phyloP scores from a whole-genome alignment of 1,140 invertebrate genomes.

The Sycobia sp. region DNA sequence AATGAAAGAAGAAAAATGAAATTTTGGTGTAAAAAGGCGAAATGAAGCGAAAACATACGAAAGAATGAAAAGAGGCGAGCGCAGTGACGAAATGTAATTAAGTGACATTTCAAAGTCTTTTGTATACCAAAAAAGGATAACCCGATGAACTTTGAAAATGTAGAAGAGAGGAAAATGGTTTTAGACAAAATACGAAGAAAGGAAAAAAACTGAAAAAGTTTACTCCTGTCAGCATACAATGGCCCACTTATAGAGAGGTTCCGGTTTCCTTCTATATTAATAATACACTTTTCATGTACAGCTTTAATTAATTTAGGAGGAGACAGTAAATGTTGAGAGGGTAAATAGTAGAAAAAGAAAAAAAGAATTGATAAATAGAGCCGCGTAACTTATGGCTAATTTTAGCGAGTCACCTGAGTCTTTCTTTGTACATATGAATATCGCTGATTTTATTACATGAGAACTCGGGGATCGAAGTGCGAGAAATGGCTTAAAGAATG shows the following conservation, averaged over 20 bases:
- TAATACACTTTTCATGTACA: background rate
- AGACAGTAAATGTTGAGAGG: background rate
- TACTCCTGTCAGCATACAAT: background rate
- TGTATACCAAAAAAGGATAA: conserved; percentile 9
- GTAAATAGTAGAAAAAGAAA: background rate
- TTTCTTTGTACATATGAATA: conserved; percentile 23
- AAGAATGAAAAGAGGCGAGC: conserved; percentile 1
- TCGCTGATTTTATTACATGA: conserved; percentile 2
- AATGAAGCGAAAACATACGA: no score
- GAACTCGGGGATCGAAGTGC: conserved; percentile 1
- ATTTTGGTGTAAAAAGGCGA: no score
- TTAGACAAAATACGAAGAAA: background rate
- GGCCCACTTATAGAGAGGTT: background rate
- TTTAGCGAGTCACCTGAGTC: background rate
- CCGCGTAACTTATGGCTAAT: background rate
- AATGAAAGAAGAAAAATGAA: conserved; percentile 26
- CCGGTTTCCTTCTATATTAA: background rate
- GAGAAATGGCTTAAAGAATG: background rate
- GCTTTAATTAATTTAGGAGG: conserved; percentile 11
- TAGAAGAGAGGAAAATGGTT: conserved; percentile 7
- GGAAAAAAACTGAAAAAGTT: background rate
- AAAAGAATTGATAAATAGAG: background rate
- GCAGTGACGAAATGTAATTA: background rate
- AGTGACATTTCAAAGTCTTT: background rate
- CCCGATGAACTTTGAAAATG: background rate